Base-by-base conservation (phyloP, 2,888 invertebrate genomes). In the Acleris holmiana region DNA sequence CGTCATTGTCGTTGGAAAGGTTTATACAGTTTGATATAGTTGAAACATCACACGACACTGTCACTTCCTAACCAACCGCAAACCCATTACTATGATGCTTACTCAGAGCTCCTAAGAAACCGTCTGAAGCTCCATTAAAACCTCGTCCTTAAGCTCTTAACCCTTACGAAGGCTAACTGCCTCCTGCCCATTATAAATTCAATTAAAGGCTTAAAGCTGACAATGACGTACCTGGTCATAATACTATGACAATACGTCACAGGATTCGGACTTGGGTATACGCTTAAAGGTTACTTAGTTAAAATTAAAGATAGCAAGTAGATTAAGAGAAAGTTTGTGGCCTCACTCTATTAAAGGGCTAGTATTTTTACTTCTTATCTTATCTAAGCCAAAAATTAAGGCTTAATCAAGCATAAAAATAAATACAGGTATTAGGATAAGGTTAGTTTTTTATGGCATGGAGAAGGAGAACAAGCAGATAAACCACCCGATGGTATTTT, bases 101-200 rank as follows among this genome's bases (percentile, higher is more conserved):
- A 51, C 41, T 44, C 58, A 19, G 47, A 53, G 53, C 51, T 46
- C 55, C 56, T 59, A 59, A 64, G 64, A 58, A 63, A 51, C 64
- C 44, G 35, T 51, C 29, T 41, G 17, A 19, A 40, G 21, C 48
- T 50, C 51, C 63, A 57, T 63, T 53, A 64, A 53, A 63, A 64
- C 61, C 49, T 51, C 48, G 17, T 25, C 40, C 47, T 35, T 48
- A 55, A 47, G 29, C 58, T n/a, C 48, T 55, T 46, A 63, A 59
- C 61, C 68, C 64, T 66, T 66, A 13, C 57, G 23, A 82, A 85
- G 80, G 80, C 85, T 88, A 86, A 88, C 89, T 85, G 88, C 86
- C 82, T 77, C 87, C 87, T 85, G 86, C 84, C 88, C 81, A 89
- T 91, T 91, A 91, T 90, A 90, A 89, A 90, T 91, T 90, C 89